These are phyloP conservation scores for Magallana angulata DNA, from an alignment of 1,140 invertebrate genomes.

Conservation along the genomic window DNA sequence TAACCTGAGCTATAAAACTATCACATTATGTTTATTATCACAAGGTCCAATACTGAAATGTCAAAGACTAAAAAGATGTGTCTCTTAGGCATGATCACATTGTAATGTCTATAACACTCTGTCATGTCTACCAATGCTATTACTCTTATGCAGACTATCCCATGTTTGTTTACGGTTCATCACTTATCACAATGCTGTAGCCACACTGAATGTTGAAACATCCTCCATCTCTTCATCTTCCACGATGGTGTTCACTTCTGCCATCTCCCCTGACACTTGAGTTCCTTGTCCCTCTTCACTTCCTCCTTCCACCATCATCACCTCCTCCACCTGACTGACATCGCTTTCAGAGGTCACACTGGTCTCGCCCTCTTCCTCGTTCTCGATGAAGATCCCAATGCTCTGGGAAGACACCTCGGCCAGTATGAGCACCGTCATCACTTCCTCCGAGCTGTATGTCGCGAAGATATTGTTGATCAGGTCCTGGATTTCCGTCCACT, in stretches of 20 bases:
- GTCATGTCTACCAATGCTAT: no score
- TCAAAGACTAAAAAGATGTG: no score
- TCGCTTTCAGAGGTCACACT: neutral
- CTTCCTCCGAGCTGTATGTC: neutral
- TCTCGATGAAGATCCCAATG: neutral
- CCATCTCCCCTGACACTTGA: neutral
- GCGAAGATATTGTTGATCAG: conserved; percentile 34
- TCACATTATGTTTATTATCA: neutral
- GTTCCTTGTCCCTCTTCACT: neutral
- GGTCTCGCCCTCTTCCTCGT: neutral
- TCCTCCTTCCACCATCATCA: neutral
- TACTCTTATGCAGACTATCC: no score
- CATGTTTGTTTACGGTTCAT: no score
- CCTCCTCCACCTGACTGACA: neutral
- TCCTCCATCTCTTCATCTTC: neutral
- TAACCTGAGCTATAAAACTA: neutral
- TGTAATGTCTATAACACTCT: no score
- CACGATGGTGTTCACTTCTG: neutral
- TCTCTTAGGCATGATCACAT: no score
- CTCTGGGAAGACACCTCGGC: conserved; percentile 21
- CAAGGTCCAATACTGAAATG: no score
- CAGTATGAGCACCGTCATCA: neutral
- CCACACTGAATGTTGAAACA: neutral
- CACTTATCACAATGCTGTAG: neutral
- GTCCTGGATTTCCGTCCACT: conserved; percentile 17